Evolutionary conservation across 1,140 invertebrate genomes (phyloP), one percentile per base, ranked within the genome.

Genomic region (Bombus huntii): DNA sequence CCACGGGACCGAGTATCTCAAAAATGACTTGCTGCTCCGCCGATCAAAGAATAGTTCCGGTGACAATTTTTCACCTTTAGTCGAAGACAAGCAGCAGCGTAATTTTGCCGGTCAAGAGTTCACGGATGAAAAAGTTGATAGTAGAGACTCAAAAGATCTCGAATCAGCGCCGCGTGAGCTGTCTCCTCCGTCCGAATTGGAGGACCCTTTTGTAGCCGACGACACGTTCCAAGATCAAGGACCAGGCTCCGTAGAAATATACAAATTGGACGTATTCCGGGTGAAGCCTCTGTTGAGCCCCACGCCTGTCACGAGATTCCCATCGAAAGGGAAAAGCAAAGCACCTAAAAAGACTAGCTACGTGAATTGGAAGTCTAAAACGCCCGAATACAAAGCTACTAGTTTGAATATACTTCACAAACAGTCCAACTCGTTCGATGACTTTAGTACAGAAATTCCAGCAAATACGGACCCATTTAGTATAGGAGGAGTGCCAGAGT

Each of bases 171-270:
- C 75, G 39, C 87, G 57, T 25, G 83, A 87, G 28, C 13, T 37
- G 34, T 28, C 82, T 18, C 82, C 78, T 0, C 88, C 82, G 37
- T 74, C 75, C 42, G 86, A 88, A 28, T 59, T 79, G 70, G 73
- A 92, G 59, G 88, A 91, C 31, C 75, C 77, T 10, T 90, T 90
- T 65, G 81, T 87, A 22, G 90, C 85, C 3, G 92, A 91, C 79
- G 92, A 89, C 77, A 88, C 84, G 66, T 87, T 91, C 81, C 90
- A 93, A 83, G 91, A 93, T 90, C 89, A 91, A 90, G 92, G 91
- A 28, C 86, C 92, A 5, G 89, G 88, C 13, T 91, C 91, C 3
- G 77, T 93, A 15, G 91, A 93, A 72, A 91, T 93, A 77, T 93
- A 93, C 85, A 93, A 92, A 81, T 81, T 92, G 71, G 89, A 93